Evolutionary conservation across 2,888 invertebrate genomes (phyloP).

Genomic region (Cheiracanthium punctorium): DNA sequence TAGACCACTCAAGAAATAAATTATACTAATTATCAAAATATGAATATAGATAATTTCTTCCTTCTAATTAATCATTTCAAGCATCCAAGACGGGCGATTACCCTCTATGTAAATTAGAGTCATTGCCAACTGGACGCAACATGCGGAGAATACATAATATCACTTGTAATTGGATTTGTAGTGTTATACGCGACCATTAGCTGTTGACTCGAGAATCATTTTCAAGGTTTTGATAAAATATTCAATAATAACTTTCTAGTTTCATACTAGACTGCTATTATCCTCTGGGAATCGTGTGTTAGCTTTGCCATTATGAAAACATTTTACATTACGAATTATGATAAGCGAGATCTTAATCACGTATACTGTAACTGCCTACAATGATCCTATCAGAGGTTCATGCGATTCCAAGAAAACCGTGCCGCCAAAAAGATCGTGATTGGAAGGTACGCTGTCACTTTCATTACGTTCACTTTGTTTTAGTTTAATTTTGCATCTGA

Average conservation of each 20-base stretch:
- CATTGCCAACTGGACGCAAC: slow-evolving; percentile 22
- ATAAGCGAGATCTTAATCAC: slow-evolving; percentile 59
- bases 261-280: too few relatives aligned
- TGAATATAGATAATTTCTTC: slow-evolving; percentile 1
- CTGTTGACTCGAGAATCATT: not conserved
- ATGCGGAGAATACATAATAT: slow-evolving; percentile 23
- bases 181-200: slow-evolving; percentile 40
- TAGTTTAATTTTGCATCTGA: not conserved
- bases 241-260: too few relatives aligned
- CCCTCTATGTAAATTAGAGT: slow-evolving; percentile 1
- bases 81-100: slow-evolving; percentile 5
- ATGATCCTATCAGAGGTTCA: slow-evolving; percentile 45
- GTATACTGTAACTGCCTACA: slow-evolving; percentile 37
- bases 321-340: slow-evolving; percentile 57
- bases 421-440: slow-evolving; percentile 45
- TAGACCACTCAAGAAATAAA: not conserved
- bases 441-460: not conserved
- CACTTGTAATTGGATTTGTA: slow-evolving; percentile 53
- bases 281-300: slow-evolving; percentile 46
- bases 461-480: not conserved
- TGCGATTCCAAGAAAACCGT: too few relatives aligned
- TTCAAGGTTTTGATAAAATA: not conserved
- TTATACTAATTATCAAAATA: slow-evolving; percentile 17
- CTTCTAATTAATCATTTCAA: slow-evolving; percentile 13
- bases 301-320: slow-evolving; percentile 39